These are phyloP conservation scores for Zeuzera pyrina DNA, from an alignment of 2,888 invertebrate species.

Conservation along the genomic window DNA sequence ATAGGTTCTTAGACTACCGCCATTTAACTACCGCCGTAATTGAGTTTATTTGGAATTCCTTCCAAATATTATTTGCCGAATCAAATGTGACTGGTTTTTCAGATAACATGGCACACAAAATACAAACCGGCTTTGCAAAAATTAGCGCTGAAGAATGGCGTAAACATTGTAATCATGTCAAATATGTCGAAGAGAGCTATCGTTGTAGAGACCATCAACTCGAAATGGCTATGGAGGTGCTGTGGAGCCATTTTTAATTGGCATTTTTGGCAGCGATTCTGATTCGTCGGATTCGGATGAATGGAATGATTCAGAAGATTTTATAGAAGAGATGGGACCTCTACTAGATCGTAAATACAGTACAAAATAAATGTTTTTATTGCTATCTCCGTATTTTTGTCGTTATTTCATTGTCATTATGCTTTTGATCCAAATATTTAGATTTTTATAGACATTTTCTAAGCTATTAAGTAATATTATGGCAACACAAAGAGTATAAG, in stretches of 20 bases:
- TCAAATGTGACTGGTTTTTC: background rate
- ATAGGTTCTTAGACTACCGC: too few species aligned
- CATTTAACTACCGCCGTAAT: too few species aligned
- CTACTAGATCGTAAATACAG: background rate
- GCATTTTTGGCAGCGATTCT: background rate
- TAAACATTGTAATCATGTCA: background rate
- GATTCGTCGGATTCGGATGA: too few species aligned
- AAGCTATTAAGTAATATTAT: background rate
- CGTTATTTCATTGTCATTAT: background rate
- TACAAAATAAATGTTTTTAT: background rate
- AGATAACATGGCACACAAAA: background rate
- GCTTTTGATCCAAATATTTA: too few species aligned
- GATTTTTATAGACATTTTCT: too few species aligned
- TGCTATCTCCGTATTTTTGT: background rate
- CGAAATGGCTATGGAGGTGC: background rate
- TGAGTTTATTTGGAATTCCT: background rate
- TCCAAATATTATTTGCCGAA: background rate
- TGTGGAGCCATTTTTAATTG: background rate
- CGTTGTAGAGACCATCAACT: background rate
- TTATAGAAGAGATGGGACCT: background rate
- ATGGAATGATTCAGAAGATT: background rate
- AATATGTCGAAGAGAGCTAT: background rate
- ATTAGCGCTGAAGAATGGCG: background rate
- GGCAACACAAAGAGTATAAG: background rate
- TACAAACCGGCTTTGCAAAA: background rate